phyloP scores from a whole-genome alignment of 2,888 invertebrate genomes.

The Spodoptera picta region DNA sequence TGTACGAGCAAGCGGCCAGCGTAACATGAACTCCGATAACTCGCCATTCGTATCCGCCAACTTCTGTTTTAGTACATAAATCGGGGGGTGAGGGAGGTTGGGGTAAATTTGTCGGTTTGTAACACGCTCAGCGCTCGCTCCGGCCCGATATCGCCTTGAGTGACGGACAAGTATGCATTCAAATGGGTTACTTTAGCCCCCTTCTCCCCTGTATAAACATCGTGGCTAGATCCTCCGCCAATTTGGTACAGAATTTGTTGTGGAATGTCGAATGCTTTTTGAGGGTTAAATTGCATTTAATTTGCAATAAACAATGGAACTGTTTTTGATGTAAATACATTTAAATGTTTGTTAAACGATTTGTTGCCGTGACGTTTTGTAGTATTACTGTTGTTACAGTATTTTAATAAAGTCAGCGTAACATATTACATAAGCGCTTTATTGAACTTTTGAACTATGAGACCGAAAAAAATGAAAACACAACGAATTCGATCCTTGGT shows the following conservation, averaged over 20 bases:
- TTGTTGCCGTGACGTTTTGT: slow-evolving; percentile 54
- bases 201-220: slow-evolving; percentile 82
- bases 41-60: slow-evolving; percentile 48
- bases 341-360: slow-evolving; percentile 61
- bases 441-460: too few species aligned
- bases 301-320: slow-evolving; percentile 83
- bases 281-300: slow-evolving; percentile 87
- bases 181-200: slow-evolving; percentile 91
- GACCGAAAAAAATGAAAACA: too few species aligned
- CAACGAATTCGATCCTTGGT: too few species aligned
- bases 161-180: slow-evolving; percentile 93
- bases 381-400: slow-evolving; percentile 35
- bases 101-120: slow-evolving; percentile 63
- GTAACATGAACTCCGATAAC: slow-evolving; percentile 62
- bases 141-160: slow-evolving; percentile 90
- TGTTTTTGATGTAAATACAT: slow-evolving; percentile 73
- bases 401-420: slow-evolving; percentile 8
- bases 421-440: not conserved
- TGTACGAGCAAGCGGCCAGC: slow-evolving; percentile 75
- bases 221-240: slow-evolving; percentile 80
- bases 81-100: slow-evolving; percentile 63
- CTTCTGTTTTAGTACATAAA: slow-evolving; percentile 27
- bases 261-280: slow-evolving; percentile 86
- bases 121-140: slow-evolving; percentile 78
- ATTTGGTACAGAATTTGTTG: slow-evolving; percentile 87